Evolutionary conservation across 2,888 invertebrate species (phyloP), one percentile per base, ranked within the genome.

Genomic region (Odontocolon sp.): DNA sequence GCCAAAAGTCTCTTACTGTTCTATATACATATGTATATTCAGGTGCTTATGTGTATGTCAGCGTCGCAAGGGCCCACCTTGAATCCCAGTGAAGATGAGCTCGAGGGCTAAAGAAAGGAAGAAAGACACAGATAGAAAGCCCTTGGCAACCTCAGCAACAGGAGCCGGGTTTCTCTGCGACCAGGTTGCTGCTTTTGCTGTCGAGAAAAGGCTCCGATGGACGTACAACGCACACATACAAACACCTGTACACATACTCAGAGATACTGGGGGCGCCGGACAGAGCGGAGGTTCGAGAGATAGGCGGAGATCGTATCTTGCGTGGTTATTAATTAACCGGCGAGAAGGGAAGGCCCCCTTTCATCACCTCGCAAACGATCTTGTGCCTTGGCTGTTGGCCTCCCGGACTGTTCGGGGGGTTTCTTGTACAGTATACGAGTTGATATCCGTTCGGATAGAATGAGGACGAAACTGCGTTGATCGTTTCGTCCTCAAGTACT

Each of bases 281-380:
- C 52, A 61, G 73, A 69, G 70, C 45, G 75, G 63, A 71, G 84
- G 84, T 86, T 81, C 83, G 85, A 79, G 82, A 87, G 87, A 88
- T 88, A 88, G 88, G 88, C 88, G 88, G 88, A 89, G 89, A 89
- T 89, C 85, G 84, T 88, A 89, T 89, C 89, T 88, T 82, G 77
- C 84, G 84, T 86, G 88, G 89, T 89, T 89, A 89, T 89, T 89
- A 89, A 89, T 89, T 89, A 89, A 89, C 87, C 86, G 87, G 84
- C 85, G 85, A 85, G 86, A 86, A 86, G 88, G 88, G 87, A 88
- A 89, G 87, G 87, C 88, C 89, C 83, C 85, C 87, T 89, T 89
- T 89, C 89, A 88, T 87, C 89, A 87, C 89, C 87, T 88, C 84
- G 82, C 87, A 84, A 88, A 87, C 86, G 84, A 87, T 88, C 86